Percentiles rank a stretch among this genome's conserved stretches.
phyloP scores from a whole-genome alignment of 2,888 invertebrate genomes.

The Ypsolopha sequella region DNA sequence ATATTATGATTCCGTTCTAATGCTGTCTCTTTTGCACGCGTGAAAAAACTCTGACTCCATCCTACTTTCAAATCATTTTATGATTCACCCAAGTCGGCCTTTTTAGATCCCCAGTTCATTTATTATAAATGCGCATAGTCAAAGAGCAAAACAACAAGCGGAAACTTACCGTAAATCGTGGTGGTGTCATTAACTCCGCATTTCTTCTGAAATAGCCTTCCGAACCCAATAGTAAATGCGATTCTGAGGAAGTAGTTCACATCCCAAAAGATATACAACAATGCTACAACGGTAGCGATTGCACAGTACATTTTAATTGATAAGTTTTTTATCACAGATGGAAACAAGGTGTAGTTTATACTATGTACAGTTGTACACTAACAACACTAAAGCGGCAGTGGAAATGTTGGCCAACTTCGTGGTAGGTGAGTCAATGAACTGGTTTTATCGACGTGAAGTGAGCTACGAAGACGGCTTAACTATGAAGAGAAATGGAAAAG shows the following conservation, averaged over 20 bases:
- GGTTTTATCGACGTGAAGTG: constrained; percentile 16
- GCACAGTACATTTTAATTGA: constrained; percentile 41
- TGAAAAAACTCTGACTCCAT: no score
- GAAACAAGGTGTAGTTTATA: not conserved
- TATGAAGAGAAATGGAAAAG: no score
- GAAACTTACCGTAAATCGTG: constrained; percentile 78
- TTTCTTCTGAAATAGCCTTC: constrained; percentile 77
- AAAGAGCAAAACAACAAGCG: constrained; percentile 7
- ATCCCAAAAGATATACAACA: constrained; percentile 81
- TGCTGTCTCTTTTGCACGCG: no score
- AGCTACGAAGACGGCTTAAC: constrained; percentile 6
- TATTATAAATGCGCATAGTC: constrained; percentile 3
- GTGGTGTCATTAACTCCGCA: constrained; percentile 78
- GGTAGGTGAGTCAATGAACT: constrained; percentile 20
- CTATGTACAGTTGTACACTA: not conserved
- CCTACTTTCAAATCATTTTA: no score
- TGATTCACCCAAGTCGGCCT: no score
- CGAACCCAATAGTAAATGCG: constrained; percentile 76
- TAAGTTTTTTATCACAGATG: not conserved
- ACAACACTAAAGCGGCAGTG: not conserved
- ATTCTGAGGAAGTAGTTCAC: constrained; percentile 84
- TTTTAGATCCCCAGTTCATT: not conserved
- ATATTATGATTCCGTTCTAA: no score
- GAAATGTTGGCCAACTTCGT: not conserved
- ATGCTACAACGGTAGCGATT: constrained; percentile 42